Base-by-base conservation (phyloP, 2,797 vertebrate species). In the Apogon talboti region DNA sequence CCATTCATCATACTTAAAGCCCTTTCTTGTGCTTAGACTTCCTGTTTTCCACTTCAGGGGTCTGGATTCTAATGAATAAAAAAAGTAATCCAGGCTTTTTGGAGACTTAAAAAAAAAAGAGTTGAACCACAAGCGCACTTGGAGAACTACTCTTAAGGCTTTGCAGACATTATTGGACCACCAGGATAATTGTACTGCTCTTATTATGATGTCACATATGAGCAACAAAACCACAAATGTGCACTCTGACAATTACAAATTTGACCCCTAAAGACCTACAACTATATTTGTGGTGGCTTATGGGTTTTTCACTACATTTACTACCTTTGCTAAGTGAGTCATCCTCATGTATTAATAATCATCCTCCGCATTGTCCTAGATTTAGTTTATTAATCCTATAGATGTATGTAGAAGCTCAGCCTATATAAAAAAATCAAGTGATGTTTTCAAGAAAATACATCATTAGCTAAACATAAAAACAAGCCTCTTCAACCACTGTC, bases 141-240 rank as follows among this genome's bases (percentile, higher is more conserved):
- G 71, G n/a, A 47, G 45, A 41, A 50, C 47, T 12, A 5, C 54
- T 53, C 38, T 58, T 33, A 21, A 12, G 33, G 19, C 37, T 63
- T 18, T 57, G 18, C 37, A 50, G 64, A 78, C 72, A 63, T 37
- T 46, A 13, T 48, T 53, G 54, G 35, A 77, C 67, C 60, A n/a
- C 38, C 63, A 28, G 18, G 33, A 65, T 66, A 70, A 61, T 70
- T 24, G 16, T 60, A 57, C 74, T 49, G 67, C 35, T 54, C n/a
- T 28, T 45, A 35, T 35, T 8, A 35, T 10, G 33, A 35, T 58
- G 41, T 41, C 53, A 56, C 19, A 57, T 33, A 33, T 9, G 28
- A 35, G 41, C 2, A 18, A 11, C 28, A 46, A 15, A 45, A 30
- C 43, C 55, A 35, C 42, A 45, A 12, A 46, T 46, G 28, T 19